Conservation (phyloP, 2,888 invertebrate genomes). For the Caenorhabditis becei region DNA sequence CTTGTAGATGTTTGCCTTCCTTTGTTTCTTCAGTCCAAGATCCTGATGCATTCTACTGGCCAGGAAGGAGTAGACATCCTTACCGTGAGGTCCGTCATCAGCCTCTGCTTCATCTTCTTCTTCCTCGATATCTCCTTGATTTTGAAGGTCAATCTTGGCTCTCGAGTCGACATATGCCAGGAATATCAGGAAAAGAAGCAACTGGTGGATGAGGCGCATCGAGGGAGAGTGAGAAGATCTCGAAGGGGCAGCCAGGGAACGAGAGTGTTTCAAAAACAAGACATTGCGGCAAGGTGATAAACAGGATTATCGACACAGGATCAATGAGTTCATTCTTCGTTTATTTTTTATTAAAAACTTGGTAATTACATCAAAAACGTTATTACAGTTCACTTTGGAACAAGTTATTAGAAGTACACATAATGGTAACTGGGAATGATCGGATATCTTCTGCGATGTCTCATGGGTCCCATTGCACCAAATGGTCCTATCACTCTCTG, state of each 20-base stretch:
- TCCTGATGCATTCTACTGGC: slow-evolving; percentile 71
- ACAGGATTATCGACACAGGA: slow-evolving; percentile 31
- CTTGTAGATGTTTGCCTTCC: slow-evolving; percentile 60
- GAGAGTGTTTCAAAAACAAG: slow-evolving; percentile 53
- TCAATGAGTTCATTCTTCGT: slow-evolving; percentile 32
- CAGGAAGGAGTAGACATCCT: slow-evolving; percentile 66
- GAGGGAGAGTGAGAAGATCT: slow-evolving; percentile 6
- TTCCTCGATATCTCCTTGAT: slow-evolving; percentile 46
- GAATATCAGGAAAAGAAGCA: slow-evolving; percentile 41
- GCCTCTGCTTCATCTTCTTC: slow-evolving; percentile 36
- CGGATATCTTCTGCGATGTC: slow-evolving; percentile 30
- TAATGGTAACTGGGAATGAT: slow-evolving; percentile 38
- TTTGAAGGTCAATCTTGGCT: slow-evolving; percentile 52
- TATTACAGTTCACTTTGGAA: background rate
- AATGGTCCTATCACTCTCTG: no score
- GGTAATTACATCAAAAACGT: background rate
- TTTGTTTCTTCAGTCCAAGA: slow-evolving; percentile 63
- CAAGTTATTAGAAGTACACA: slow-evolving; percentile 35
- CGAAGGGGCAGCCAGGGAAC: slow-evolving; percentile 4
- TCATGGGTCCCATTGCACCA: no score
- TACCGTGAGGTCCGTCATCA: slow-evolving; percentile 47
- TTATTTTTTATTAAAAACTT: slow-evolving; percentile 20
- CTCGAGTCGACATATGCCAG: slow-evolving; percentile 41
- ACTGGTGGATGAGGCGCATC: slow-evolving; percentile 43
- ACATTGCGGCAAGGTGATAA: slow-evolving; percentile 29